Conservation (phyloP, 2,113 vertebrate genomes). For the Oncorhynchus masou region DNA sequence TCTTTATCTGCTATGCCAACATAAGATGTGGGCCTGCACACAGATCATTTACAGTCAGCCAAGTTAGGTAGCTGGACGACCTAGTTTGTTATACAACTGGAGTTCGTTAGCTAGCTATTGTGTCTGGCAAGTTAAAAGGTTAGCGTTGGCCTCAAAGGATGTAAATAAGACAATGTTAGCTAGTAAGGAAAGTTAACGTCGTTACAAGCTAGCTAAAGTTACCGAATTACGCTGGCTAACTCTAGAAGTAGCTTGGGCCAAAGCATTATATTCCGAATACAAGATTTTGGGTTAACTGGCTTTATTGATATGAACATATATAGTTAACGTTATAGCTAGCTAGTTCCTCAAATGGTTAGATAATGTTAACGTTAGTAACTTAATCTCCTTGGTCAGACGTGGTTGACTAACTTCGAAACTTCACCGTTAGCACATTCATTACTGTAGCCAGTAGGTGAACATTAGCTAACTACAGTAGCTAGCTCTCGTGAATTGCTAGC, state of each 20-base stretch:
- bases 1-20: slow-evolving; percentile 51
- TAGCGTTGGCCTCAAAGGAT: too few relatives aligned
- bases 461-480: too few relatives aligned
- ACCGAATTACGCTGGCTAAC: neutral
- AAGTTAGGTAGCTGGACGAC: neutral
- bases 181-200: too few relatives aligned
- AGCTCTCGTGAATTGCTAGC: neutral
- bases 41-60: neutral
- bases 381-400: neutral
- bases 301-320: neutral
- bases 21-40: neutral
- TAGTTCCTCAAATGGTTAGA: neutral
- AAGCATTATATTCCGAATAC: too few relatives aligned
- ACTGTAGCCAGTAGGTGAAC: too few relatives aligned
- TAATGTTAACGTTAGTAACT: neutral
- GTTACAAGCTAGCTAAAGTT: neutral
- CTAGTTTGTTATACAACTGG: too few relatives aligned
- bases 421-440: too few relatives aligned
- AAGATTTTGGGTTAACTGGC: too few relatives aligned
- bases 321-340: neutral
- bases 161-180: too few relatives aligned
- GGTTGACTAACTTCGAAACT: neutral
- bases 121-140: too few relatives aligned
- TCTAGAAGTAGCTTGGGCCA: neutral
- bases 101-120: too few relatives aligned